Conservation (phyloP, 53 echinoderm and acorn worm genomes). For the Apostichopus leukothele region DNA sequence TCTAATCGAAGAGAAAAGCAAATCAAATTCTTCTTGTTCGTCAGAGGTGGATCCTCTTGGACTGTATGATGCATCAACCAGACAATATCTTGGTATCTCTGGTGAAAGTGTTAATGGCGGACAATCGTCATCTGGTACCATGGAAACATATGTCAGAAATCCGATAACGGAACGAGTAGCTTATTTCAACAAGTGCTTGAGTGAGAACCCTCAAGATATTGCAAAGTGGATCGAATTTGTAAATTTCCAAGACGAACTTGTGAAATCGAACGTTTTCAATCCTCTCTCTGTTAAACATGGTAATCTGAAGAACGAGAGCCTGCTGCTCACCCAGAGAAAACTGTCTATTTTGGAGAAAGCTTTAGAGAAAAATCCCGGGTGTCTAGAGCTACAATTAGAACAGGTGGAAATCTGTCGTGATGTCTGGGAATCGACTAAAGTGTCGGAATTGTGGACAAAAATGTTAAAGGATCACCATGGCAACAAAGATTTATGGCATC, state of each 20-base stretch:
- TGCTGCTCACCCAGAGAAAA: slow-evolving; percentile 71
- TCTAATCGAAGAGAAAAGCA: not conserved
- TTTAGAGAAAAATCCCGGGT: slow-evolving; percentile 66
- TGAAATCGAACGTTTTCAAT: slow-evolving; percentile 14
- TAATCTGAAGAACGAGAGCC: slow-evolving; percentile 51
- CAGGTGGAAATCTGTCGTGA: slow-evolving; percentile 75
- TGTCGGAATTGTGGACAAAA: slow-evolving; percentile 68
- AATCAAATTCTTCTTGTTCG: not conserved
- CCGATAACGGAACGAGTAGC: slow-evolving; percentile 55
- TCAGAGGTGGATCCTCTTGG: slow-evolving; percentile 66
- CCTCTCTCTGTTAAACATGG: slow-evolving; percentile 1
- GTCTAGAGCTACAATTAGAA: slow-evolving; percentile 70
- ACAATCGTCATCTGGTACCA: not conserved
- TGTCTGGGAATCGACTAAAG: slow-evolving; percentile 62
- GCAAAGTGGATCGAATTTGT: slow-evolving; percentile 80
- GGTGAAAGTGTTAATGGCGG: not conserved
- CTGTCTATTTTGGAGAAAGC: slow-evolving; percentile 87
- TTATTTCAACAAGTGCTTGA: slow-evolving; percentile 68
- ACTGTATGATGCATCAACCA: slow-evolving; percentile 68
- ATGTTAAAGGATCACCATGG: slow-evolving; percentile 67
- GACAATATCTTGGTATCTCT: slow-evolving; percentile 26
- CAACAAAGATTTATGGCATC: slow-evolving; percentile 66
- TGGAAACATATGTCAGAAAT: not conserved
- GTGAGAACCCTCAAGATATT: slow-evolving; percentile 76
- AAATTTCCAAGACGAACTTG: slow-evolving; percentile 76